Evolutionary conservation across 2,888 invertebrate genomes (phyloP), one percentile per base, ranked within the genome.

Genomic region (Rotaria magnacalcarata): DNA sequence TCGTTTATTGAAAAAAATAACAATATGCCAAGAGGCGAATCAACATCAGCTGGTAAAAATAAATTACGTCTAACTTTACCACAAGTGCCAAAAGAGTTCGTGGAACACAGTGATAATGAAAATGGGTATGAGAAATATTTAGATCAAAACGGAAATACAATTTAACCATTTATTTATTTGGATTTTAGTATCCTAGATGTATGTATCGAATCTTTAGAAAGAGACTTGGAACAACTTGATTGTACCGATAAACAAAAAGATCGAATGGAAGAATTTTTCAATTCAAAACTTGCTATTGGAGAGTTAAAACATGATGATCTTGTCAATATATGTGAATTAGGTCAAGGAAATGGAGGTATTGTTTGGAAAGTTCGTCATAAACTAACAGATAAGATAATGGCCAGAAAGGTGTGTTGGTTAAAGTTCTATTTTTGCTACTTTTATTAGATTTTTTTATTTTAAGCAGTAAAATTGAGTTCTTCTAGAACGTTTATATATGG

Each of bases 331-430:
- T 84, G 86, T 43, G 86, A 86, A 43, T n/a, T 99, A 54, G 99
- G 95, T 90, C 96, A 97, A 88, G 99, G 99, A 16, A 99, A 99
- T 92, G 98, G 99, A 0, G 99, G 99, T 6, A 98, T 99, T 24
- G 99, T 99, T 1, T 96, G 96, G 93, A 98, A 97, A 93, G 98
- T 98, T 0, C 93, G 95, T 41, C 98, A 98, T 92, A 95, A 95
- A 92, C 95, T 96, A 34, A 95, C 96, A 87, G 95, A 95, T 54
- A 93, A 97, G 16, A 96, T 98, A 88, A 98, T 99, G 97, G 99
- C 99, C 16, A 93, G 97, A 88, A 99, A 99, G 92, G 94, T 94
- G 34, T 34, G 34, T 34, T 34, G 34, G 34, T 34, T 34, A 89
- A 21, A n/a, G 7, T 58, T 58, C 50, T 8, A 50, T 11, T 11